Evolutionary conservation across 2,797 vertebrate genomes (phyloP), one percentile per base, ranked within the genome.

Genomic region (Syngnathus rostellatus): DNA sequence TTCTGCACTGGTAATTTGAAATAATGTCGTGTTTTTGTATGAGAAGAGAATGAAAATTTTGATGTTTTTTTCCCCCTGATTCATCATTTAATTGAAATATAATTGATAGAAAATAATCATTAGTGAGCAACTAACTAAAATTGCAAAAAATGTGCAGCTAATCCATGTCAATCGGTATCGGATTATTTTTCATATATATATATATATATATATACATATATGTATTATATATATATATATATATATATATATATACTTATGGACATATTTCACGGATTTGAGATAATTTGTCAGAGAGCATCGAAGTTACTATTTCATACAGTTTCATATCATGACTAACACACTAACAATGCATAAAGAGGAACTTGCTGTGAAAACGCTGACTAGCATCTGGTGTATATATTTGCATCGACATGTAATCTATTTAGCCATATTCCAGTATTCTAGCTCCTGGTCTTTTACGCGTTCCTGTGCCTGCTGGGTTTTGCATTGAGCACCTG

Each of bases 371-470:
- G 81, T 89, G 83, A 89, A 84, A 83, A 88, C 83, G 79, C 82
- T 77, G 78, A 87, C 88, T 87, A 89, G 86, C 87, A 86, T 84
- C 83, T 85, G 87, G 86, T 92, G 90, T 89, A 91, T 86, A 92
- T 89, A 87, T 83, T 82, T 87, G 88, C 86, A 86, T 87, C 77
- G 83, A 83, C 87, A 86, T 88, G 75, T 87, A 53, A 31, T 64
- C 46, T 64, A 89, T 91, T 86, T 90, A 90, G 87, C 88, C 88
- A 90, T 89, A 87, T 79, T 89, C 89, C 91, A 91, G 90, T 92
- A 90, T 92, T 92, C 91, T 88, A 89, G 83, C 82, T 86, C 85
- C 83, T 84, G 85, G 83, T 84, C 88, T 83, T 85, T 31, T 83
- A 81, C 77, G 86, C 75, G 85, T 90, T 86, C 82, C 80, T 87